These are phyloP conservation scores for Zaprionus capensis DNA, from an alignment of 1,140 invertebrate genomes.

Conservation along the genomic window DNA sequence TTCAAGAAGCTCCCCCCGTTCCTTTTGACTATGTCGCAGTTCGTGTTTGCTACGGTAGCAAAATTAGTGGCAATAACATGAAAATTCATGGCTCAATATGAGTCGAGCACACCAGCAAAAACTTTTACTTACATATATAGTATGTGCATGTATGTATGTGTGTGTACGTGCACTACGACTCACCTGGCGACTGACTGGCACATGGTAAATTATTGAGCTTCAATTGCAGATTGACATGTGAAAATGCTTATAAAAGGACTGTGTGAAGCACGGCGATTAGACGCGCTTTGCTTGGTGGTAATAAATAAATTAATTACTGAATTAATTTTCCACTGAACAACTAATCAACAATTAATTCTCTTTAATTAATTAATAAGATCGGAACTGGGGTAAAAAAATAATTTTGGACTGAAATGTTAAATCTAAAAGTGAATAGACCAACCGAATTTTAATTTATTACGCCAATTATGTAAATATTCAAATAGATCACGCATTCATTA, in stretches of 20 bases:
- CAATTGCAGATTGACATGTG: constrained; percentile 72
- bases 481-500: background rate
- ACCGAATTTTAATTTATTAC: background rate
- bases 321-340: constrained; percentile 31
- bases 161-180: constrained; percentile 27
- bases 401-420: background rate
- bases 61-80: constrained; percentile 80
- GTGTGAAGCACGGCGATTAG: constrained; percentile 61
- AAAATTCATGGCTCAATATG: constrained; percentile 80
- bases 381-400: background rate
- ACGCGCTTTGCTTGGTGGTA: constrained; percentile 39
- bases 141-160: background rate
- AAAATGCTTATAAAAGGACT: constrained; percentile 77
- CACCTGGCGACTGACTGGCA: constrained; percentile 31
- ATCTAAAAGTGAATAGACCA: background rate
- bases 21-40: constrained; percentile 11
- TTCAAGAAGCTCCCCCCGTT: background rate
- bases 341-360: constrained; percentile 50
- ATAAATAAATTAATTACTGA: constrained; percentile 68
- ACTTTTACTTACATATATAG: constrained; percentile 1
- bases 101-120: constrained; percentile 30
- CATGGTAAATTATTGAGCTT: constrained; percentile 56
- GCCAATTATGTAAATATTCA: constrained; percentile 12
- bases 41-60: constrained; percentile 8
- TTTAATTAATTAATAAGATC: background rate